Base-by-base conservation (phyloP, 2,888 invertebrate species). In the Tipula confusa region DNA sequence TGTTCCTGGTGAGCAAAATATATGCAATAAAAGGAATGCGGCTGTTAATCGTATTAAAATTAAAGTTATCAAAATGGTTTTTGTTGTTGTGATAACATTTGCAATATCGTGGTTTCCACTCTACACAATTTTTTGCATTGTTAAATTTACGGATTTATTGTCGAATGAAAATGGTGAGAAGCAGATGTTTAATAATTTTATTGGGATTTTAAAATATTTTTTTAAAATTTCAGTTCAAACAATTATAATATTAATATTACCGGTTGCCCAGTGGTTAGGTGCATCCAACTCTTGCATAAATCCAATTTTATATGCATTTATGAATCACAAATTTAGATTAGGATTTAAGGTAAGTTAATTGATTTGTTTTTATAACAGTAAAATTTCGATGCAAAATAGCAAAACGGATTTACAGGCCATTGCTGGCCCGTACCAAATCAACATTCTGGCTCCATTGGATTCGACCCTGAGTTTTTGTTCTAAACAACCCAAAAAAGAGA, bases 211-310 rank as follows among this genome's bases (percentile, higher is more conserved):
- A 33, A 33, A 33, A 64, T n/a, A n/a, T n/a, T n/a, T n/a, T n/a
- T 64, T 24, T 48, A 48, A 13, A 2, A 29, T 43, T 81, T 36
- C 64, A 84, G 84, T 84, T 15, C 85, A 84, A 81, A 36, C 83
- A 3, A 82, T 88, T 15, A 87, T 89, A 36, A 86, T 87, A 83
- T 86, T 88, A 1, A 85, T 89, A 4, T 87, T 90, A 1, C 92
- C 92, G 0, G 86, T 92, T 24, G 90, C 89, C 9, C 91, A 90
- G 86, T 90, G 90, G 90, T 87, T 92, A 29, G 92, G 91, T 0
- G 89, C 91, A 0, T 90, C 91, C 84, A 92, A 92, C 87, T 91
- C 91, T 79, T 91, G 91, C 86, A 91, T 92, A 86, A 92, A 92
- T 86, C 92, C 92, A 0, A 89, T 92, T 79, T 88, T 92, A 9